A percentile compares a stretch with the other conserved stretches of the same genome.
Evolutionary conservation across 2,888 invertebrate genomes (phyloP).

Genomic region (Chloromyia formosa): DNA sequence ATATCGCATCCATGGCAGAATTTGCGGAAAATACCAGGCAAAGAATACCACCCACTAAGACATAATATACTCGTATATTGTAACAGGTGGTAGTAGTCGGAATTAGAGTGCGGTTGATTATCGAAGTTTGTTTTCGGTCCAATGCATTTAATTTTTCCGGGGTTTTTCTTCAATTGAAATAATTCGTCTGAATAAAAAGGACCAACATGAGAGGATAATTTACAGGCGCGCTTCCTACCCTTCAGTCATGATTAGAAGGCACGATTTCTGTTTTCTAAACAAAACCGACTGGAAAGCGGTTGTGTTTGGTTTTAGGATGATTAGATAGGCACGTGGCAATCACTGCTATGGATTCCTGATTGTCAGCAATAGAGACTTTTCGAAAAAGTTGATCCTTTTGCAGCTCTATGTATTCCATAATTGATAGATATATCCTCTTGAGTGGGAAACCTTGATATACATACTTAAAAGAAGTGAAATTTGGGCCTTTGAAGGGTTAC

Average conservation of each 20-base stretch:
- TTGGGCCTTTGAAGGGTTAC: no score
- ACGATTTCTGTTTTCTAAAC: slow-evolving; percentile 38
- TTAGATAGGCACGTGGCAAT: slow-evolving; percentile 40
- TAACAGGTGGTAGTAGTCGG: slow-evolving; percentile 39
- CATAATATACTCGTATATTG: slow-evolving; percentile 5
- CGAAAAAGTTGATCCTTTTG: slow-evolving; percentile 31
- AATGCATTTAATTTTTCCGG: slow-evolving; percentile 35
- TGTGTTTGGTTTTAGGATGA: slow-evolving; percentile 34
- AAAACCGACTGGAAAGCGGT: slow-evolving; percentile 34
- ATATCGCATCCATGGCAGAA: not conserved
- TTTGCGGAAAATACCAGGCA: not conserved
- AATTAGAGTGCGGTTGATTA: slow-evolving; percentile 19
- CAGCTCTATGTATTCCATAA: slow-evolving; percentile 38
- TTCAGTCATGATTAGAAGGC: not conserved
- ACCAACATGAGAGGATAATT: not conserved
- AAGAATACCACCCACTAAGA: slow-evolving; percentile 1
- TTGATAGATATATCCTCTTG: slow-evolving; percentile 16
- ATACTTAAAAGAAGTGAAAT: no score
- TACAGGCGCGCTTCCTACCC: not conserved
- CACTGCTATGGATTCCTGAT: slow-evolving; percentile 32
- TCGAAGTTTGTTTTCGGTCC: slow-evolving; percentile 34
- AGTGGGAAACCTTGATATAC: not conserved
- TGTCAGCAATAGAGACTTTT: slow-evolving; percentile 7
- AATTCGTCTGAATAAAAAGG: not conserved
- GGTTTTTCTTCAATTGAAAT: slow-evolving; percentile 26